Evolutionary conservation across 2,113 vertebrate species (phyloP).

Genomic region (Ancistrus triradiatus): DNA sequence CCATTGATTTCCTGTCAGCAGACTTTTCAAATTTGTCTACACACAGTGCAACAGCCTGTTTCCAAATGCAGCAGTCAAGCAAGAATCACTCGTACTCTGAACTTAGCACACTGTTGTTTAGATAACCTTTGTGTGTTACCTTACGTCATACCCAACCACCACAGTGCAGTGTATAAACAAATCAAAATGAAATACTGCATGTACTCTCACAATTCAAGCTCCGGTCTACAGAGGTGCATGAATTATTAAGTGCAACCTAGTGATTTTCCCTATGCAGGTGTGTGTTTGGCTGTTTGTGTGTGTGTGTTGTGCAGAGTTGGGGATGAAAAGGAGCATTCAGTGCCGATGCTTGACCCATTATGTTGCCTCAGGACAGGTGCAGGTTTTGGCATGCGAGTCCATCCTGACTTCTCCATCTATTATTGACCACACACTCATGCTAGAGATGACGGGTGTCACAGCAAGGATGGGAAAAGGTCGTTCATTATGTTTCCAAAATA

Average conservation of each 20-base stretch:
- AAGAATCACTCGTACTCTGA: not conserved
- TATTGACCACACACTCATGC: slow-evolving; percentile 23
- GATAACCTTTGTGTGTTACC: not conserved
- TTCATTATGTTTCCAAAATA: too few relatives aligned
- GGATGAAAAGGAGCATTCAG: slow-evolving; percentile 3
- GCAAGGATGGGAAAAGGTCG: too few relatives aligned
- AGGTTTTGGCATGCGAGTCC: not conserved
- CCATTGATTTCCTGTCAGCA: slow-evolving; percentile 18
- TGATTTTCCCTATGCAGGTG: not conserved
- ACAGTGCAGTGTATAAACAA: not conserved
- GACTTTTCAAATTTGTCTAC: not conserved
- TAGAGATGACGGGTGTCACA: not conserved
- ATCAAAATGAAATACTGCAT: slow-evolving; percentile 1
- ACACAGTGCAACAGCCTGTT: not conserved
- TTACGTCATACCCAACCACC: not conserved
- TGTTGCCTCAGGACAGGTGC: slow-evolving; percentile 25
- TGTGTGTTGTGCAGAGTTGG: slow-evolving; percentile 12
- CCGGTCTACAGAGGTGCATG: not conserved
- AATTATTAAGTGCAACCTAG: slow-evolving; percentile 20
- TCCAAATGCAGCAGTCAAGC: not conserved
- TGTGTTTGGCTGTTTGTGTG: not conserved
- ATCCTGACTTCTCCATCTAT: slow-evolving; percentile 21
- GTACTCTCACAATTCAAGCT: not conserved
- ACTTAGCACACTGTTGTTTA: not conserved
- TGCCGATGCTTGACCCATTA: slow-evolving; percentile 10